Conservation (phyloP, 1,140 invertebrate genomes). For the Drosophila rufa region DNA sequence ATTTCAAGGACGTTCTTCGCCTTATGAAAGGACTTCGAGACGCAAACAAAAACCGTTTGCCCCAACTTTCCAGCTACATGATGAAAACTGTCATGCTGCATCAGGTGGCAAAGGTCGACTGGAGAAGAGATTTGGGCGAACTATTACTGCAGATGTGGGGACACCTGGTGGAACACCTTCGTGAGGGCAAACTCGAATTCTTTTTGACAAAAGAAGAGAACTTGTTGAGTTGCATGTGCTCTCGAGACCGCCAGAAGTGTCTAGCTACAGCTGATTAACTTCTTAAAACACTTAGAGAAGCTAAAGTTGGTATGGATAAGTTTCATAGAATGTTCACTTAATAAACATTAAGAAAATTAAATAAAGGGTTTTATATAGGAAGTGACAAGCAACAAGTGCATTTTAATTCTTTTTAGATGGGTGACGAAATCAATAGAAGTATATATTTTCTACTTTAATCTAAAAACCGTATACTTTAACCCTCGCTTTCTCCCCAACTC, state of each 20-base stretch:
- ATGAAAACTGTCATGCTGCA: conserved; percentile 40
- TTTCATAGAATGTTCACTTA: not conserved
- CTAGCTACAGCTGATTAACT: not conserved
- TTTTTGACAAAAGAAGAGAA: conserved; percentile 4
- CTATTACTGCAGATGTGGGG: conserved; percentile 27
- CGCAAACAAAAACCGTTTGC: not conserved
- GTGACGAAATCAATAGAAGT: not conserved
- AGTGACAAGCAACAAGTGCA: no score
- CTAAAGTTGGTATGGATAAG: not conserved
- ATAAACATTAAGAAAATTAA: not conserved
- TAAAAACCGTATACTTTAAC: not conserved
- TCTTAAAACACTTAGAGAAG: not conserved
- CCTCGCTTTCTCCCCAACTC: not conserved
- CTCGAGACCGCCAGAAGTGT: no score
- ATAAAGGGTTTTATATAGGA: no score
- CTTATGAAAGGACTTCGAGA: conserved; percentile 47
- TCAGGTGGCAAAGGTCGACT: not conserved
- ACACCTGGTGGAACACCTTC: conserved; percentile 9
- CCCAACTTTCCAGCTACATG: conserved; percentile 45
- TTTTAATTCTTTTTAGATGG: no score
- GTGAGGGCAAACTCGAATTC: not conserved
- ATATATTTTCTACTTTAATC: not conserved
- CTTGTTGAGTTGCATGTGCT: conserved; percentile 10
- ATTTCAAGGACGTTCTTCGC: conserved; percentile 33
- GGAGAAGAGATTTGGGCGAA: not conserved